A percentile compares a stretch with the other conserved stretches of the same genome.
Conservation (phyloP, 2,113 vertebrate species). For the Ammodytes dubius region DNA sequence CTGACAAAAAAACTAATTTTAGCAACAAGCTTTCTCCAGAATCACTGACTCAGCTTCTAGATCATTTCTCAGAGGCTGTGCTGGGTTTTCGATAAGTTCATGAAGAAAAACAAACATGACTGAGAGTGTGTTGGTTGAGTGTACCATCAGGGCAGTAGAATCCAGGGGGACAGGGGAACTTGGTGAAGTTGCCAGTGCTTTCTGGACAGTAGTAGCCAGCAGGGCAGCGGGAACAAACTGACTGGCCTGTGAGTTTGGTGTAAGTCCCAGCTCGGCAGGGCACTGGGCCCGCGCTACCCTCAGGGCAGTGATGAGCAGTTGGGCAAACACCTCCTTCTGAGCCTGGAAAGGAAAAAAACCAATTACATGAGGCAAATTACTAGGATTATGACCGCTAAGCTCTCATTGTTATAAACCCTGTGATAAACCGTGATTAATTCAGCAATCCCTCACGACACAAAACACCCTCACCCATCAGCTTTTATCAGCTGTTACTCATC, state of each 20-base stretch:
- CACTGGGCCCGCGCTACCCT: constrained; percentile 82
- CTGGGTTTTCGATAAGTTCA: neutral
- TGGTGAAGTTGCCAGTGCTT: constrained; percentile 84
- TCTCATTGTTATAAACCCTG: constrained; percentile 47
- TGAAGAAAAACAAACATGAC: neutral
- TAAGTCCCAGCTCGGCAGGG: constrained; percentile 92
- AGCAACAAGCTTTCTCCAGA: no score
- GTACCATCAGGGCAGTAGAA: constrained; percentile 96
- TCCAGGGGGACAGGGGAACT: constrained; percentile 88
- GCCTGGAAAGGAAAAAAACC: constrained; percentile 62
- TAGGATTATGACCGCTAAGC: constrained; percentile 49
- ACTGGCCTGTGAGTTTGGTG: constrained; percentile 88
- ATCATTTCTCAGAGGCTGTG: neutral
- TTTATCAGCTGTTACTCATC: constrained; percentile 52
- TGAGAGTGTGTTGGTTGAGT: constrained; percentile 6
- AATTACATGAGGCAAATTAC: constrained; percentile 55
- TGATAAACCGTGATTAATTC: constrained; percentile 63
- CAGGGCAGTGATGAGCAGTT: constrained; percentile 89
- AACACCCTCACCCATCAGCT: constrained; percentile 46
- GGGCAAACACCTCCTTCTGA: constrained; percentile 86
- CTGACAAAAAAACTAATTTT: no score
- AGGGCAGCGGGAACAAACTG: constrained; percentile 87
- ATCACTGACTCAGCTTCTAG: no score
- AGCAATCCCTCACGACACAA: constrained; percentile 48
- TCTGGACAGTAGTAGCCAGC: constrained; percentile 93